Conservation (phyloP, 2,888 invertebrate species). For the Aleiodes leptofemur region DNA sequence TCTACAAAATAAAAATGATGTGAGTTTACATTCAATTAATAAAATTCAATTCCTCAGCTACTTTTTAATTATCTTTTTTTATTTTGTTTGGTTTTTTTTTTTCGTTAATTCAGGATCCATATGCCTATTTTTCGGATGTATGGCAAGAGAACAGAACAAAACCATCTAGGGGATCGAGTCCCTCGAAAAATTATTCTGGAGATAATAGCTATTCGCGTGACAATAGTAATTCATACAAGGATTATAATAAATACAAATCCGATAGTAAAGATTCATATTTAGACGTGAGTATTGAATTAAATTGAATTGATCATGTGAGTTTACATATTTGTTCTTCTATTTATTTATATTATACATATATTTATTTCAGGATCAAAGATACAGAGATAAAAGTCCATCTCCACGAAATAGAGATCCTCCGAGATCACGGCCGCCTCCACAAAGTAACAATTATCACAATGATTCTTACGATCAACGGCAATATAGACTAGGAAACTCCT, state of each 20-base stretch:
- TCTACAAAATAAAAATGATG: slow-evolving; percentile 68
- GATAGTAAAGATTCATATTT: slow-evolving; percentile 66
- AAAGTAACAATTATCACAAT: slow-evolving; percentile 59
- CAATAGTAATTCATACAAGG: slow-evolving; percentile 58
- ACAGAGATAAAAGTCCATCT: slow-evolving; percentile 66
- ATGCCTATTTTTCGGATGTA: slow-evolving; percentile 72
- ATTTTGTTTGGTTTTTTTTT: too few relatives aligned
- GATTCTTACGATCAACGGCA: slow-evolving; percentile 63
- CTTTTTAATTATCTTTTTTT: slow-evolving; percentile 1
- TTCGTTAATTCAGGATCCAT: slow-evolving; percentile 67
- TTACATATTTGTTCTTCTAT: neutral
- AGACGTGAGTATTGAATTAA: slow-evolving; percentile 60
- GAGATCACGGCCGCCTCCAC: slow-evolving; percentile 57
- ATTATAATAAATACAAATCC: slow-evolving; percentile 67
- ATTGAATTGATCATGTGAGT: too few relatives aligned
- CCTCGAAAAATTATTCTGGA: slow-evolving; percentile 64
- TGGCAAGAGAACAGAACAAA: slow-evolving; percentile 73
- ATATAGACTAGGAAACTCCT: slow-evolving; percentile 52
- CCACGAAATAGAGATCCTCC: slow-evolving; percentile 62
- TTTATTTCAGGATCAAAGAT: slow-evolving; percentile 63
- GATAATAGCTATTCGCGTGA: slow-evolving; percentile 66
- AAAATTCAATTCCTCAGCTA: neutral
- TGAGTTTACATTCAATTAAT: slow-evolving; percentile 54
- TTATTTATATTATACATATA: slow-evolving; percentile 35
- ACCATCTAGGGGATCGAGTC: slow-evolving; percentile 52